Evolutionary conservation across 2,113 vertebrate genomes (phyloP), one percentile per base, ranked within the genome.

Genomic region (Piprites chloris): DNA sequence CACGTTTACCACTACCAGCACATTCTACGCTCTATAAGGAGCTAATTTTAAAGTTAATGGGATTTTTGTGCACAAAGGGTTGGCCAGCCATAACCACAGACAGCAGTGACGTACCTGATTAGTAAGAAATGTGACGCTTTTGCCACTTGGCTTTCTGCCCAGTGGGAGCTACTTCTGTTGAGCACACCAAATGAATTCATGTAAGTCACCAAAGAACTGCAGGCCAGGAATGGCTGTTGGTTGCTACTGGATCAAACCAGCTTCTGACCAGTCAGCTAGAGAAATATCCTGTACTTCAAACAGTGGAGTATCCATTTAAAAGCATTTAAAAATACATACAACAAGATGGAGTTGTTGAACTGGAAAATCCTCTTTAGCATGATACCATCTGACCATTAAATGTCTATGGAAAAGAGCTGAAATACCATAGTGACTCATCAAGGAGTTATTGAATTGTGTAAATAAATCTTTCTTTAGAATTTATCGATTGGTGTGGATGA

Each of bases 391-490:
- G 68, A 89, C 69, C 28, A 47, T n/a, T 93, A 90, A 92, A 56
- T 32, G 35, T 35, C 76, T 78, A 42, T 5, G 8, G 62, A 83
- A 94, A 92, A 81, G 41, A 21, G 13, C 9, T 92, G 84, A 88
- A 95, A 90, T 58, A 84, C 59, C 28, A 33, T 6, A 65, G 26
- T 95, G 56, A 94, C 65, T 95, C 92, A 95, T 66, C 53, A 89
- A 89, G 62, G 14, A 78, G 23, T 62, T 86, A 81, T 5, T 94
- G n/a, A 71, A 71, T 33, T 61, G 6, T 37, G 28, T 49, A 86
- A 85, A 86, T 81, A 88, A 86, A 90, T 85, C 61, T 84, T 90
- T 93, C 82, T 96, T 75, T 79, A 79, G 65, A 92, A 80, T 86
- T 75, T 96, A 96, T 87, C 89, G 76, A 95, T 94, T 42, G 28